Base-by-base conservation (phyloP, 2,113 vertebrate species). In the Telmatochromis sp. region DNA sequence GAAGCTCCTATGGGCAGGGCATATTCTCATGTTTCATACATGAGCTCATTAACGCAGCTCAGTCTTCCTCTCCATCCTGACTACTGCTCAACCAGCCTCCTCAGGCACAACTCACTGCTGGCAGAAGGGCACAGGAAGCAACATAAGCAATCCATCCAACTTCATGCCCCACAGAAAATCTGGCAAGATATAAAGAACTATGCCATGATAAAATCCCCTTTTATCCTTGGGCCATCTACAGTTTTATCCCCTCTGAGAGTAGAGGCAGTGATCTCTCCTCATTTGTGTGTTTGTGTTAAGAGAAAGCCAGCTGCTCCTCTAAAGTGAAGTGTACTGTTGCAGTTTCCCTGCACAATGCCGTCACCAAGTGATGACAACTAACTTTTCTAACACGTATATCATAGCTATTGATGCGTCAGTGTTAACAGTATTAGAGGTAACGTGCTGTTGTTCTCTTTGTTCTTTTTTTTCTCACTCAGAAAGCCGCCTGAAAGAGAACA, bases 401-500 rank as follows among this genome's bases (percentile, higher is more conserved):
- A 81, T 58, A 21, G 83, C 84, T 85, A 85, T 89, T 87, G 83
- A 92, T 40, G 53, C 60, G 54, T 87, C 57, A n/a, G 40, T 87
- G 79, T 90, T 85, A 90, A 92, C 86, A 35, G 28, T 47, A 75
- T 89, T 82, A 88, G 79, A 58, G 60, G 60, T 91, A 92, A 92
- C 51, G 49, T 49, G 83, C 60, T 87, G 37, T 45, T 83, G 51
- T 82, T 87, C 31, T 86, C 84, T 79, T 81, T 92, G 9, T 93
- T 49, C 53, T 82, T 83, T 19, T 51, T 91, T 84, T 79, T 88
- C 40, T 68, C 37, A 7, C 19, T 49, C 95, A 99, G 98, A 97
- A 89, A 91, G 88, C 51, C 93, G 28, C 9, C 87, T 98, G 92
- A 98, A 97, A 91, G 97, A 96, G 87, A 97, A 95, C 63, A 87